phyloP scores from a whole-genome alignment of 2,888 invertebrate genomes.

The Didymodactylos carnosus region DNA sequence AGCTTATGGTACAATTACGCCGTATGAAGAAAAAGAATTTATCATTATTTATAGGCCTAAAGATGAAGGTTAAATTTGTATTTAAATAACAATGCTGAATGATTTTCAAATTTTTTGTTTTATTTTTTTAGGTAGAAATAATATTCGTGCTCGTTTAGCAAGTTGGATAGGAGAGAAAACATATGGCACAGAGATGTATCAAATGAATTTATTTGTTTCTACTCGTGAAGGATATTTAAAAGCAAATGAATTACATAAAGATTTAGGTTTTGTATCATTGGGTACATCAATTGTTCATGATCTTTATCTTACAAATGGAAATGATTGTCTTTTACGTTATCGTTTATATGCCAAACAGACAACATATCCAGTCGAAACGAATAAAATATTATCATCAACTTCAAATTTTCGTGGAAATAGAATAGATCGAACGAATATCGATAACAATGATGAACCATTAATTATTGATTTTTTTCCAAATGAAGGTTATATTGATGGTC shows the following conservation, averaged over 20 bases:
- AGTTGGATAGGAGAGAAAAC: not conserved
- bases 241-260: constrained; percentile 25
- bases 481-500: not conserved
- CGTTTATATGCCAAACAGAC: constrained; percentile 24
- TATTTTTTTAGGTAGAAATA: not conserved
- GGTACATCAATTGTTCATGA: constrained; percentile 23
- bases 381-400: constrained; percentile 16
- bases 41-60: constrained; percentile 22
- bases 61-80: constrained; percentile 24
- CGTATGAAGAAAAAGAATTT: not conserved
- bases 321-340: constrained; percentile 28
- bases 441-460: not conserved
- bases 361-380: constrained; percentile 22
- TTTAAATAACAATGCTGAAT: too few relatives aligned
- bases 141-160: not conserved
- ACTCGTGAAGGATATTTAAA: constrained; percentile 16
- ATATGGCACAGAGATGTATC: not conserved
- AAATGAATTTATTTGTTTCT: not conserved
- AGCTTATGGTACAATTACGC: not conserved
- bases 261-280: constrained; percentile 30
- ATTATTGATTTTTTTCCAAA: constrained; percentile 1
- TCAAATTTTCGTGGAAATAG: not conserved
- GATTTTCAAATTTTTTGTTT: not conserved
- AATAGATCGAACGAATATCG: too few relatives aligned
- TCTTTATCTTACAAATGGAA: constrained; percentile 26